Evolutionary conservation across 2,888 invertebrate species (phyloP).

Genomic region (Plagiodera versicolora): DNA sequence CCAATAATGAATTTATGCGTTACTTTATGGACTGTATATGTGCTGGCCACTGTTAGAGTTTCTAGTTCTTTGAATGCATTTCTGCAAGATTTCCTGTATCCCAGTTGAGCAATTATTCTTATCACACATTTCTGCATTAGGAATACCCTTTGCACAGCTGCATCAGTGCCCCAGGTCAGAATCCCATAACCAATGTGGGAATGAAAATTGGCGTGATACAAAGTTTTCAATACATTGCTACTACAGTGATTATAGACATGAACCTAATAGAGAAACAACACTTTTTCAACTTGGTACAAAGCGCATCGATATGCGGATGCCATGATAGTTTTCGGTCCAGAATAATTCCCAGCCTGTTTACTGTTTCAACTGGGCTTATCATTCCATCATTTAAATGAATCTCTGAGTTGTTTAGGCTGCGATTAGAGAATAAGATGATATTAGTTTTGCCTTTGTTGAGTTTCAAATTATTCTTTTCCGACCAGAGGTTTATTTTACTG

Average conservation of each 20-base stretch:
- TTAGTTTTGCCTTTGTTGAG: too few species aligned
- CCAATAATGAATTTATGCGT: too few species aligned
- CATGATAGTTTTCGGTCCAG: too few species aligned
- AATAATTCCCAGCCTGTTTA: too few species aligned
- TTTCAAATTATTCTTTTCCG: neutral
- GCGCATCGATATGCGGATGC: too few species aligned
- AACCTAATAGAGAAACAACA: neutral
- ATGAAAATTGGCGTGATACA: slow-evolving; percentile 12
- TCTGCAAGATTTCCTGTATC: slow-evolving; percentile 6
- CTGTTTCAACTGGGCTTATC: too few species aligned
- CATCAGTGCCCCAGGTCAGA: slow-evolving; percentile 8
- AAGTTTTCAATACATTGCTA: slow-evolving; percentile 4
- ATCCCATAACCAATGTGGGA: slow-evolving; percentile 11
- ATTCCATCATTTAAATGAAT: too few species aligned
- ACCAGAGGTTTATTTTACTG: too few species aligned
- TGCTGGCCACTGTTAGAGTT: too few species aligned
- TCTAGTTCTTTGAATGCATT: slow-evolving; percentile 3
- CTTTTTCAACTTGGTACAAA: neutral
- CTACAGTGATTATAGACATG: slow-evolving; percentile 12
- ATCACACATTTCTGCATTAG: slow-evolving; percentile 5
- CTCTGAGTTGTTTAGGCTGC: too few species aligned
- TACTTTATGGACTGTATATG: too few species aligned
- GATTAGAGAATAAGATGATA: too few species aligned
- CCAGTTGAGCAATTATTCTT: slow-evolving; percentile 11
- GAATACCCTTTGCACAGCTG: slow-evolving; percentile 9